These are phyloP conservation scores for Ochlodes sylvanus DNA, from an alignment of 2,888 invertebrate genomes.

Conservation along the genomic window DNA sequence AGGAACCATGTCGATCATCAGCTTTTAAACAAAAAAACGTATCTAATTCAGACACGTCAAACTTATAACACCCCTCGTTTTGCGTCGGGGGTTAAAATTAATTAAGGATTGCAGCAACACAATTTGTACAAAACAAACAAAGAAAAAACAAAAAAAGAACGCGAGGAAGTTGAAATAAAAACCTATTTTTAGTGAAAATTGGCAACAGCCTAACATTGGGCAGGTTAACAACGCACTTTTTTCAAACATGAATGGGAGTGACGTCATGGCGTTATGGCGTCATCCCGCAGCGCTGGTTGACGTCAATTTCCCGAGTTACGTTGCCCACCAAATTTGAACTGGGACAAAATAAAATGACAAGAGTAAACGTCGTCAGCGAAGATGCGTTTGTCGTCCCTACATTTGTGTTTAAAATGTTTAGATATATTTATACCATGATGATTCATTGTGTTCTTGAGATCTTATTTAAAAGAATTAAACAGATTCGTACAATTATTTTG, in stretches of 20 bases:
- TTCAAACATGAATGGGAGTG: slow-evolving; percentile 22
- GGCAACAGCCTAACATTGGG: slow-evolving; percentile 13
- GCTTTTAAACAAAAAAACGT: too few species aligned
- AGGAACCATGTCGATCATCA: too few species aligned
- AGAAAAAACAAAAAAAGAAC: background rate
- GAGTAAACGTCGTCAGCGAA: slow-evolving; percentile 11
- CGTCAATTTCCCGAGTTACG: slow-evolving; percentile 30
- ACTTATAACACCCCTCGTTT: too few species aligned
- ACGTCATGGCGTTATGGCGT: slow-evolving; percentile 25
- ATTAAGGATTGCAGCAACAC: background rate
- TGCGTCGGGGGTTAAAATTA: too few species aligned
- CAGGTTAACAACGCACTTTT: slow-evolving; percentile 21
- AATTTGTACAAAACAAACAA: background rate
- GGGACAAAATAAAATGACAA: slow-evolving; percentile 32
- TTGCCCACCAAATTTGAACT: slow-evolving; percentile 23
- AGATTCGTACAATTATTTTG: background rate
- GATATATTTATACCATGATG: slow-evolving; percentile 25
- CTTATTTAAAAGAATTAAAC: slow-evolving; percentile 22
- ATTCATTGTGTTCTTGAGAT: slow-evolving; percentile 23
- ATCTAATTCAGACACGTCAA: too few species aligned
- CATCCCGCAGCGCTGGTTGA: slow-evolving; percentile 7
- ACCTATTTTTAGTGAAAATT: slow-evolving; percentile 12
- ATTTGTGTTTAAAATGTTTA: slow-evolving; percentile 19
- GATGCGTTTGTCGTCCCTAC: slow-evolving; percentile 2
- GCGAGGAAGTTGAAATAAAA: slow-evolving; percentile 1